These are phyloP conservation scores for Colistium nudipinnis DNA, from an alignment of 2,113 vertebrate genomes.

Conservation along the genomic window DNA sequence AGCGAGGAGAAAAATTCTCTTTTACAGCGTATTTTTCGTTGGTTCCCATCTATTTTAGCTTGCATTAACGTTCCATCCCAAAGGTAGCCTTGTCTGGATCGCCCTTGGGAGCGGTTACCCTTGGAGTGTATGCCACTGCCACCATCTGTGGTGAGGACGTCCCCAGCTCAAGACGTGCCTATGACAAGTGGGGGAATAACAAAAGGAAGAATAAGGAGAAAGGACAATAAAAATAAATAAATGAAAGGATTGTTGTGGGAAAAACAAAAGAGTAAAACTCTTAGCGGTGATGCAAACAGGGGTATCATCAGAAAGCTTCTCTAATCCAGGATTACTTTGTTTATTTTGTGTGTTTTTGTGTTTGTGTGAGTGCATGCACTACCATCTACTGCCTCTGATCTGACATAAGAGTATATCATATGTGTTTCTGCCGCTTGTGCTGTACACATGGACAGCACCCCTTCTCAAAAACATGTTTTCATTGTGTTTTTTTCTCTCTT, in stretches of 20 bases:
- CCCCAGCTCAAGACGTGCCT: conserved; percentile 39
- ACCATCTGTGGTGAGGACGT: conserved; percentile 69
- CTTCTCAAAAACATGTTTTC: conserved; percentile 66
- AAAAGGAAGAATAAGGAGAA: conserved; percentile 46
- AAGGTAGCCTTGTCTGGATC: conserved; percentile 50
- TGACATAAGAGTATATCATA: conserved; percentile 49
- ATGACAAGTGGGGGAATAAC: conserved; percentile 48
- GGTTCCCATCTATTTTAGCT: conserved; percentile 38
- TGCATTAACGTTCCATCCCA: conserved; percentile 38
- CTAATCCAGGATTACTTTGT: conserved; percentile 79
- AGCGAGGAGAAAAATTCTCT: conserved; percentile 46
- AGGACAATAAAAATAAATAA: conserved; percentile 68
- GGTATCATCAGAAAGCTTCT: conserved; percentile 69
- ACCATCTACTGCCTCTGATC: conserved; percentile 50
- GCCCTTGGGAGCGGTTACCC: conserved; percentile 71
- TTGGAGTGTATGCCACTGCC: conserved; percentile 63
- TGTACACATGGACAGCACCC: conserved; percentile 29
- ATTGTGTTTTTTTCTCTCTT: conserved; percentile 36
- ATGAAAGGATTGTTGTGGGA: conserved; percentile 61
- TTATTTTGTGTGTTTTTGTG: conserved; percentile 49
- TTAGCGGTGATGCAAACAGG: conserved; percentile 67
- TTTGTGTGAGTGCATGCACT: conserved; percentile 6
- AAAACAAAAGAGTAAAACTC: conserved; percentile 74
- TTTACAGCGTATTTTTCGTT: conserved; percentile 24
- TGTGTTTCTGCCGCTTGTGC: conserved; percentile 53